Conservation (phyloP, 2,113 vertebrate genomes). For the Trinectes maculatus region DNA sequence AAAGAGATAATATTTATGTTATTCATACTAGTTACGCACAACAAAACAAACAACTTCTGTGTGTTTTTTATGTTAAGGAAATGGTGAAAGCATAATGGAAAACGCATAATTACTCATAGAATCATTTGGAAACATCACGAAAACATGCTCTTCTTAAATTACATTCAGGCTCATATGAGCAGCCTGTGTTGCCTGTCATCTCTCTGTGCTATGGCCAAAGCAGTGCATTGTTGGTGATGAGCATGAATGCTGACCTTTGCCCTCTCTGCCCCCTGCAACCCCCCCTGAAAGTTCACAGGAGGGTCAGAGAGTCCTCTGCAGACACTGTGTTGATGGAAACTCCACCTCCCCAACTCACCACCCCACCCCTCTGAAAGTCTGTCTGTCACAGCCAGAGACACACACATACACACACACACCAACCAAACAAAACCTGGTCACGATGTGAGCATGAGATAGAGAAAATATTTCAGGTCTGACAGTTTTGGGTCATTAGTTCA, state of each 20-base stretch:
- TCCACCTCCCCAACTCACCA: conserved; percentile 54
- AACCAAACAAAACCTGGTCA: conserved; percentile 61
- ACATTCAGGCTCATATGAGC: conserved; percentile 67
- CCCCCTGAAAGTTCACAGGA: conserved; percentile 89
- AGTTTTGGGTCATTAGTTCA: conserved; percentile 7
- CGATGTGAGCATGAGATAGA: conserved; percentile 21
- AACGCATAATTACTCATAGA: neutral
- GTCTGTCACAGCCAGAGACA: conserved; percentile 60
- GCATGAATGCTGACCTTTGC: conserved; percentile 91
- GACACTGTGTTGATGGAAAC: conserved; percentile 80
- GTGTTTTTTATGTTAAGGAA: neutral
- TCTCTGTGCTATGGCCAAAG: conserved; percentile 83
- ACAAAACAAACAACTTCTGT: neutral
- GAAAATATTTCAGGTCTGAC: conserved; percentile 32
- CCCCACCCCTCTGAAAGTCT: conserved; percentile 26
- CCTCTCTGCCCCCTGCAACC: conserved; percentile 87
- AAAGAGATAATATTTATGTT: neutral
- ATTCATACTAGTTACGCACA: neutral
- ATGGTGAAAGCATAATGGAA: neutral
- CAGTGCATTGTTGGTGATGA: conserved; percentile 90
- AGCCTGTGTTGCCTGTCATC: conserved; percentile 68
- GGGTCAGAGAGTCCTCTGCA: conserved; percentile 89
- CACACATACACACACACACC: conserved; percentile 37
- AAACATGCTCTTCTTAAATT: conserved; percentile 34
- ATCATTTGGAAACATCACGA: neutral